Evolutionary conservation across 2,797 vertebrate genomes (phyloP).

Genomic region (Lateolabrax maculatus): DNA sequence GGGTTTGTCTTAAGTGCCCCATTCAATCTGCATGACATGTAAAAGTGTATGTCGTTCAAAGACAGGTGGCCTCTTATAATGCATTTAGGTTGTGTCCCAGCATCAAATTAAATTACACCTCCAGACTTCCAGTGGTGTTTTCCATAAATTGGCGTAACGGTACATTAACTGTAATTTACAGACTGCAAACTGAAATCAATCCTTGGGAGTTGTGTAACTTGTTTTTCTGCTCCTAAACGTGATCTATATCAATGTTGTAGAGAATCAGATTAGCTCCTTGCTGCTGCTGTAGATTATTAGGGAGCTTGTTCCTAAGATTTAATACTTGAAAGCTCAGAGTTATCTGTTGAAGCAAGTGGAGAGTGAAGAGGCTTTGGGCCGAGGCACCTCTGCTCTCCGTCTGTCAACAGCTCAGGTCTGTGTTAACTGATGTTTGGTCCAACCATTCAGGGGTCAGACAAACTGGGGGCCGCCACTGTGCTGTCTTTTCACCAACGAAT

Average conservation of each 20-base stretch:
- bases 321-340: constrained; percentile 37
- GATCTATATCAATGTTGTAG: constrained; percentile 44
- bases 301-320: constrained; percentile 27
- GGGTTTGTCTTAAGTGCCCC: constrained; percentile 68
- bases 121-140: constrained; percentile 63
- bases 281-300: constrained; percentile 29
- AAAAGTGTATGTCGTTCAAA: constrained; percentile 70
- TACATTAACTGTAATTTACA: constrained; percentile 73
- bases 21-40: constrained; percentile 68
- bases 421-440: constrained; percentile 68
- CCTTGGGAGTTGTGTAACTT: constrained; percentile 58
- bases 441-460: constrained; percentile 62
- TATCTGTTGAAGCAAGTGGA: constrained; percentile 56
- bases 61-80: constrained; percentile 74
- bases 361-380: constrained; percentile 51
- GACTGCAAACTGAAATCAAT: constrained; percentile 63
- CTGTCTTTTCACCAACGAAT: constrained; percentile 51
- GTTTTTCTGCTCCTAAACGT: constrained; percentile 48
- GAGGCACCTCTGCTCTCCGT: constrained; percentile 75
- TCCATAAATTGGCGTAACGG: constrained; percentile 53
- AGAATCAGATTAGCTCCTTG: constrained; percentile 30
- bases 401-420: constrained; percentile 76
- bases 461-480: constrained; percentile 43
- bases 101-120: constrained; percentile 73
- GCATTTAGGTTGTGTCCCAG: constrained; percentile 67